A percentile compares a stretch with the other conserved stretches of the same genome.
Conservation (phyloP, 2,888 invertebrate species). For the Altica lythri region DNA sequence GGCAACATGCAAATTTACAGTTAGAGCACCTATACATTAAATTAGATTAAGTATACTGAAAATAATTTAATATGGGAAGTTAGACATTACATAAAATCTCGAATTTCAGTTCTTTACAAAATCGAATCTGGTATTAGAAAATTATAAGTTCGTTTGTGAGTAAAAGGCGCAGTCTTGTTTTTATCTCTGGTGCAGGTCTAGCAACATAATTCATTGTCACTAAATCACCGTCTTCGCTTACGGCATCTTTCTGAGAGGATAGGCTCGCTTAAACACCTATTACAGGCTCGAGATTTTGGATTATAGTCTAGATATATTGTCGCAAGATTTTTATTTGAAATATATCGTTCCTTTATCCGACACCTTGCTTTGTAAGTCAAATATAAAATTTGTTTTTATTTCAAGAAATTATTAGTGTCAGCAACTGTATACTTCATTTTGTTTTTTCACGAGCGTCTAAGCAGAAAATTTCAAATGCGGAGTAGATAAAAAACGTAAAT, state of each 20-base stretch:
- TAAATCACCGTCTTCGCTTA: slow-evolving; percentile 35
- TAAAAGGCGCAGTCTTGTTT: slow-evolving; percentile 1
- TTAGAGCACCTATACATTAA: too few relatives aligned
- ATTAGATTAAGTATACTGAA: too few relatives aligned
- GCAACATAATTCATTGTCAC: slow-evolving; percentile 35
- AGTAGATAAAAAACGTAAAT: too few relatives aligned
- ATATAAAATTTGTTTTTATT: slow-evolving; percentile 13
- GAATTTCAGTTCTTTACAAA: too few relatives aligned
- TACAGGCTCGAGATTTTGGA: slow-evolving; percentile 38
- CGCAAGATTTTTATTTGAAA: slow-evolving; percentile 26
- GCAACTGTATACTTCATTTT: too few relatives aligned
- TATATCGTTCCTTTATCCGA: slow-evolving; percentile 23
- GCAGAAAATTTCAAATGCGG: too few relatives aligned
- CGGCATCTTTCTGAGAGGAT: slow-evolving; percentile 32
- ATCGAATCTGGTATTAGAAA: too few relatives aligned
- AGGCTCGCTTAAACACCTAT: slow-evolving; percentile 39
- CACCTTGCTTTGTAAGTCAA: slow-evolving; percentile 13
- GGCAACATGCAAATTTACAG: too few relatives aligned
- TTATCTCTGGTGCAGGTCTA: slow-evolving; percentile 31
- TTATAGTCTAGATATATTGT: slow-evolving; percentile 28
- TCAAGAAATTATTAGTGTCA: slow-evolving; percentile 3
- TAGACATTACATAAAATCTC: too few relatives aligned
- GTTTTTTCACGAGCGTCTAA: too few relatives aligned
- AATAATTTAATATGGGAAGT: too few relatives aligned
- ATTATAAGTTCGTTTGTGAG: too few relatives aligned